phyloP scores from a whole-genome alignment of 2,888 invertebrate species.

The Conistra vaccinii region DNA sequence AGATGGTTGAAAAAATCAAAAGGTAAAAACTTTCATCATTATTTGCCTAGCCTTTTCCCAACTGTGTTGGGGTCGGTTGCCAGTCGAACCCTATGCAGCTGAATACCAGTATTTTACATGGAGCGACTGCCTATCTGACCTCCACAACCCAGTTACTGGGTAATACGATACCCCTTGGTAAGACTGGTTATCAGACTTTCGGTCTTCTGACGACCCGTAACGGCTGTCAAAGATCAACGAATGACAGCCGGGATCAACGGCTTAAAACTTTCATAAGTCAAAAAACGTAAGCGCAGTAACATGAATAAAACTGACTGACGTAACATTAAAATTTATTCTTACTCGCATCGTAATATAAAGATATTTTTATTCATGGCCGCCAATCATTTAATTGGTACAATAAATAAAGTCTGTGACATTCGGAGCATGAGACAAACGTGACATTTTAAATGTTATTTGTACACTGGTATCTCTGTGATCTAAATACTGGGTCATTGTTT shows the following conservation, averaged over 20 bases:
- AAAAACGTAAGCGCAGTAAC: neutral
- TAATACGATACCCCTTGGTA: too few relatives aligned
- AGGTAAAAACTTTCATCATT: neutral
- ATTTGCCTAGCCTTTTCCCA: too few relatives aligned
- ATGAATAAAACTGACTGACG: neutral
- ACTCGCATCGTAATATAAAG: conserved; percentile 8
- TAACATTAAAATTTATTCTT: conserved; percentile 28
- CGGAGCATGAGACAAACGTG: conserved; percentile 69
- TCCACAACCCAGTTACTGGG: too few relatives aligned
- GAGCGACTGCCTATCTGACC: too few relatives aligned
- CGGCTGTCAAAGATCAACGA: too few relatives aligned
- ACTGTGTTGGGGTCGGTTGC: too few relatives aligned
- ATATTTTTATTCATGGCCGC: conserved; percentile 34
- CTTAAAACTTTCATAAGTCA: neutral
- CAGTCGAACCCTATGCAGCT: too few relatives aligned
- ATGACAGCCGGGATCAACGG: too few relatives aligned
- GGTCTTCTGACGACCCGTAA: too few relatives aligned
- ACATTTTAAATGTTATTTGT: conserved; percentile 70
- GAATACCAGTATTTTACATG: too few relatives aligned
- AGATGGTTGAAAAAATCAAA: neutral
- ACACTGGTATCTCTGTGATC: conserved; percentile 59
- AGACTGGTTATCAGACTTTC: too few relatives aligned
- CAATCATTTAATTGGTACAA: conserved; percentile 66
- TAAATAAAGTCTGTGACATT: conserved; percentile 69
- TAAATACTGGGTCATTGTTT: conserved; percentile 62